Percentiles rank a stretch among this genome's conserved stretches.
Evolutionary conservation across 2,888 invertebrate genomes (phyloP).

Genomic region (Urechis unicinctus): DNA sequence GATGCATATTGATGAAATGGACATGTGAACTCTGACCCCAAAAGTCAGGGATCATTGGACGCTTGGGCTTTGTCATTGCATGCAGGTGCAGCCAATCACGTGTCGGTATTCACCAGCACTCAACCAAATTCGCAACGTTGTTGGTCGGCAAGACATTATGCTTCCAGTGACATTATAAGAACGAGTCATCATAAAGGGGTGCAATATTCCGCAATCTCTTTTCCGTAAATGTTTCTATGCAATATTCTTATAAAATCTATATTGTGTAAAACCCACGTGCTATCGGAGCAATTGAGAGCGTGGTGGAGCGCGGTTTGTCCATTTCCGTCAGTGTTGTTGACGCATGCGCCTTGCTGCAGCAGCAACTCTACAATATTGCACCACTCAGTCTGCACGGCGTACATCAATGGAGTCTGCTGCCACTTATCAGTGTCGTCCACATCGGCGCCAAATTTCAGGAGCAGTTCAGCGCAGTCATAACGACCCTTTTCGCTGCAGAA

Average conservation of each 20-base stretch:
- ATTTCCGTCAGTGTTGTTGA: slow-evolving; percentile 12
- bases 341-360: slow-evolving; percentile 3
- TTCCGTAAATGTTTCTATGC: neutral
- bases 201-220: neutral
- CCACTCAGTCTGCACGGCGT: slow-evolving; percentile 27
- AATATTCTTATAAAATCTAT: neutral
- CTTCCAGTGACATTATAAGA: neutral
- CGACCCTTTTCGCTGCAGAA: slow-evolving; percentile 22
- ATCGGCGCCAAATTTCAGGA: slow-evolving; percentile 15
- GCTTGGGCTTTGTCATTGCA: too few species aligned
- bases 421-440: slow-evolving; percentile 30
- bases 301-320: slow-evolving; percentile 16
- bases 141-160: too few species aligned
- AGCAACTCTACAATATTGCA: slow-evolving; percentile 26
- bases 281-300: slow-evolving; percentile 16
- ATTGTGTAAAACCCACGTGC: slow-evolving; percentile 2
- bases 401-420: slow-evolving; percentile 40
- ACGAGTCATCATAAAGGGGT: neutral
- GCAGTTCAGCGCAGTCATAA: slow-evolving; percentile 14
- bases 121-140: too few species aligned
- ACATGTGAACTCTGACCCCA: too few species aligned
- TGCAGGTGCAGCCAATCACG: too few species aligned
- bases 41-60: too few species aligned
- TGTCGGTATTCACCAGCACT: too few species aligned
- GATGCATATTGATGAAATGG: too few species aligned